These are phyloP conservation scores for Toxostoma redivivum DNA, from an alignment of 2,113 vertebrate genomes.

Conservation along the genomic window DNA sequence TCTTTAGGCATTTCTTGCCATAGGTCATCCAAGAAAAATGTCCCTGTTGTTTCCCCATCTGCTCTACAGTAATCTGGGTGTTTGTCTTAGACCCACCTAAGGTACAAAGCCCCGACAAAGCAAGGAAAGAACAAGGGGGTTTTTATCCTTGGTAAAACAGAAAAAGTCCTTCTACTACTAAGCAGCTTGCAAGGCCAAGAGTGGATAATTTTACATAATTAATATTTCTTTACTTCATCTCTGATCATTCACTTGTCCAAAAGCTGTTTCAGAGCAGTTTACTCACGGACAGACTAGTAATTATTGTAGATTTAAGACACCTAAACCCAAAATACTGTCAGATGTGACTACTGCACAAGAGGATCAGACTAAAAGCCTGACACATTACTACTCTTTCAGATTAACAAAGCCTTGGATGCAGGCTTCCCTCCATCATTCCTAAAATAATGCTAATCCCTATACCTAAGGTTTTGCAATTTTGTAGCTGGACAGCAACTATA, in stretches of 20 bases:
- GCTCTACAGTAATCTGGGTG: background rate
- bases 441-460: constrained; percentile 43
- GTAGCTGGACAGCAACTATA: constrained; percentile 5
- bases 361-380: constrained; percentile 17
- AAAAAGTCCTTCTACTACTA: background rate
- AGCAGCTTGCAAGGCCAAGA: background rate
- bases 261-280: background rate
- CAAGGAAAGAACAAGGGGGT: background rate
- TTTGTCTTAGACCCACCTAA: background rate
- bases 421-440: constrained; percentile 1
- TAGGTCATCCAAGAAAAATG: background rate
- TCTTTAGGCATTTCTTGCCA: background rate
- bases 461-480: constrained; percentile 30
- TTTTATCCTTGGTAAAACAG: background rate
- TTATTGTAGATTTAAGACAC: background rate
- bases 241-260: background rate
- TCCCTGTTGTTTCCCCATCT: background rate
- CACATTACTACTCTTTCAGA: background rate
- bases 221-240: background rate
- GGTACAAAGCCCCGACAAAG: background rate
- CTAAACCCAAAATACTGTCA: background rate
- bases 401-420: background rate
- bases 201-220: background rate
- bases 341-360: background rate
- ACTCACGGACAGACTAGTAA: background rate